Evolutionary conservation across 1,140 invertebrate species (phyloP).

Genomic region (Drosophila melanica): DNA sequence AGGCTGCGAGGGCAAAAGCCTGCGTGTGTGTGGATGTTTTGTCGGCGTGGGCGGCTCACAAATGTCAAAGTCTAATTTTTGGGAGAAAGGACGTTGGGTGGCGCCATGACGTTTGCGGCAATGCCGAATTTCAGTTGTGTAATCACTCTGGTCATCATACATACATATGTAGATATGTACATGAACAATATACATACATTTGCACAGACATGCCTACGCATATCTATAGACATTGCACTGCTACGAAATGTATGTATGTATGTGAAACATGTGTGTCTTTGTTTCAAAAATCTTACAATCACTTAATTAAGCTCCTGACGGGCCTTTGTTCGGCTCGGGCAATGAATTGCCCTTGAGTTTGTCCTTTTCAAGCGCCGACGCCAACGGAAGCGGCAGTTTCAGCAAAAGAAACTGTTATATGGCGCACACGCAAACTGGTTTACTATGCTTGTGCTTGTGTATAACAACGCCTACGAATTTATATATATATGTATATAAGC

Average conservation of each 20-base stretch:
- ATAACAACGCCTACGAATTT: slow-evolving; percentile 18
- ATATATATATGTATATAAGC: not conserved
- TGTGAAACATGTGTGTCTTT: not conserved
- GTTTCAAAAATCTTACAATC: slow-evolving; percentile 8
- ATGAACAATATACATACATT: not conserved
- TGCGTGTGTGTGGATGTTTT: slow-evolving; percentile 23
- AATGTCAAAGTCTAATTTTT: slow-evolving; percentile 33
- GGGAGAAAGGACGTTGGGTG: slow-evolving; percentile 21
- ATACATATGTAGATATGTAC: not conserved
- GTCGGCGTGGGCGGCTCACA: slow-evolving; percentile 22
- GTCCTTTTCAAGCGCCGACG: slow-evolving; percentile 67
- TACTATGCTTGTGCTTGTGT: slow-evolving; percentile 41
- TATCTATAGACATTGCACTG: not conserved
- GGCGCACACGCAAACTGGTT: slow-evolving; percentile 66
- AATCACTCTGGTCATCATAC: slow-evolving; percentile 7
- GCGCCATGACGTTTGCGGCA: slow-evolving; percentile 36
- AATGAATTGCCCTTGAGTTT: slow-evolving; percentile 74
- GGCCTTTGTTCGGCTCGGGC: slow-evolving; percentile 35
- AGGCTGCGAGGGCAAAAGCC: not conserved
- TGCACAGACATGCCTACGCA: not conserved
- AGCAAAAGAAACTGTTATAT: slow-evolving; percentile 54
- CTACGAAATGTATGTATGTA: no score
- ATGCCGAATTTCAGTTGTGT: slow-evolving; percentile 28
- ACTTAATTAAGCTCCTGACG: slow-evolving; percentile 26
- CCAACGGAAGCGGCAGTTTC: slow-evolving; percentile 28